Conservation (phyloP, 2,797 vertebrate species). For the Hylomyscus alleni region DNA sequence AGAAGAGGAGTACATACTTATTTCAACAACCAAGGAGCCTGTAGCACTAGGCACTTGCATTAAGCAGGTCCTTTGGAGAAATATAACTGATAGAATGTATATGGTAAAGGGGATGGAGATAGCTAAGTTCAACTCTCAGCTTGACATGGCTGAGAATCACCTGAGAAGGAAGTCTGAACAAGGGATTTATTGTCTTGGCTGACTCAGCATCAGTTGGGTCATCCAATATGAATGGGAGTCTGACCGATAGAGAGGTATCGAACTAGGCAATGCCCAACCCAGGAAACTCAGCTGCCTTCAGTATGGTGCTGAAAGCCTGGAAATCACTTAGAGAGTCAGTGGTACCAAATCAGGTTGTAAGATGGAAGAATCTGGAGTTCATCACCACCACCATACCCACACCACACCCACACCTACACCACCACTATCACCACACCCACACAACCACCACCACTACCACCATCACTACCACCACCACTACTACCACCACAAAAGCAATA, state of each 20-base stretch:
- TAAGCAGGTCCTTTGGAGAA: neutral
- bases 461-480: neutral
- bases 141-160: neutral
- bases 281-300: neutral
- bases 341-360: neutral
- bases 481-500: neutral
- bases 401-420: neutral
- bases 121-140: no score
- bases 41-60: neutral
- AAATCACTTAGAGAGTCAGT: neutral
- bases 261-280: neutral
- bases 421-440: neutral
- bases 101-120: neutral
- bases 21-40: slow-evolving; percentile 15
- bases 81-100: neutral
- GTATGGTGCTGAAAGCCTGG: neutral
- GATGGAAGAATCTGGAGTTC: neutral
- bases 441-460: accelerated
- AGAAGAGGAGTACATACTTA: slow-evolving; percentile 9
- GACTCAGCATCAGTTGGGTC: neutral
- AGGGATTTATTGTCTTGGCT: neutral
- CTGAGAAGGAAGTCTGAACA: neutral
- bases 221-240: neutral
- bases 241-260: neutral
- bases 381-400: neutral